Conservation (phyloP, 53 echinoderm and acorn worm genomes). For the Echinometra lucunter region DNA sequence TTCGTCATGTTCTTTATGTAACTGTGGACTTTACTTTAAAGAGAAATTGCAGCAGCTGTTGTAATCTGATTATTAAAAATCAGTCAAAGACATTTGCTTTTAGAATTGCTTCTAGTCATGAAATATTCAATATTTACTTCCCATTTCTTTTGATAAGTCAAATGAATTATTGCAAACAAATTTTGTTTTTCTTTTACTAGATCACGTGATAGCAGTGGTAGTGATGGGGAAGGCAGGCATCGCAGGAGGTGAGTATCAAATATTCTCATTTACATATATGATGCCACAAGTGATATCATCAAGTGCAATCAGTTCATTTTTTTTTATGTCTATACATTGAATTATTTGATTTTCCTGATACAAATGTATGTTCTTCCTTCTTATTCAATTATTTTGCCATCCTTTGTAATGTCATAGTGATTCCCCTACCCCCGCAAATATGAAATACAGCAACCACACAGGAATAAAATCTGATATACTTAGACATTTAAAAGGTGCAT, state of each 20-base stretch:
- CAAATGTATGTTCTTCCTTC: neutral
- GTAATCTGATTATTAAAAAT: neutral
- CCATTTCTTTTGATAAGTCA: neutral
- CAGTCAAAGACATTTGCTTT: neutral
- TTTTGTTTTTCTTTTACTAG: constrained; percentile 11
- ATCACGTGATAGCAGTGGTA: constrained; percentile 73
- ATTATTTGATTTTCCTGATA: no score
- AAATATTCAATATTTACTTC: neutral
- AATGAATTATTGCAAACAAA: neutral
- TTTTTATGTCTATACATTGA: neutral
- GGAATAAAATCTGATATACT: no score
- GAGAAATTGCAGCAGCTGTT: neutral
- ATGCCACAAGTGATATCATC: neutral
- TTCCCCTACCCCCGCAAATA: neutral
- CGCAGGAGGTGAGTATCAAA: constrained; percentile 38
- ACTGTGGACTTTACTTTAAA: neutral
- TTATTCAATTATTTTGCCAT: neutral
- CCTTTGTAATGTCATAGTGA: neutral
- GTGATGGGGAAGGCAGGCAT: constrained; percentile 73
- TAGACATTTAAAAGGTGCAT: no score
- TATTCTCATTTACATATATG: neutral
- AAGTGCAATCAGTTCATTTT: neutral
- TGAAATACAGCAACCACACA: no score
- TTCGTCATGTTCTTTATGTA: neutral
- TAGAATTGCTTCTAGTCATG: neutral